Base-by-base conservation (phyloP, 2,888 invertebrate genomes). In the Epiblema foenella region DNA sequence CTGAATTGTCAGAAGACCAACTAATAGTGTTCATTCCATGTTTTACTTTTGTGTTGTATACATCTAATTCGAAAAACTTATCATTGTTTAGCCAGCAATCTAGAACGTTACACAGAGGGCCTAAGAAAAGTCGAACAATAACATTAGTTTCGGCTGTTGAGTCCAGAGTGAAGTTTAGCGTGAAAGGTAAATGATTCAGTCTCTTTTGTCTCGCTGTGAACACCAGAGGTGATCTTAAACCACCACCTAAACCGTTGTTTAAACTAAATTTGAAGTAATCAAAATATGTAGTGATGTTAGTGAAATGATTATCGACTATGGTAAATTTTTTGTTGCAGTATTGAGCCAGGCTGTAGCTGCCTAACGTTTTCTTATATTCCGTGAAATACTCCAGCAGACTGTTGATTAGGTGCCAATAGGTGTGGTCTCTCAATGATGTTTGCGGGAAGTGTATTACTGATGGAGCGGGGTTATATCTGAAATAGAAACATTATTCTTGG, bases 381-480 rank as follows among this genome's bases (percentile, higher is more conserved):
- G 77, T 82, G 33, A 88, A 89, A 74, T 92, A 93, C 54, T 84
- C 85, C 10, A 90, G 71, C 52, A 85, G 77, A 57, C 79, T 82
- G 74, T 88, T 78, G 8, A 93, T 83, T 74, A 93, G 77, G 20
- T 81, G 75, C 91, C 91, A 92, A 74, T 88, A 92, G 1, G 83
- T 77, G 0, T 91, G 89, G 75, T 92, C 92, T 72, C 91, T 83
- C 51, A 93, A 76, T 37, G 89, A 80, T 70, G 93, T 93, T 79
- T 92, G 87, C 4, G 91, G 87, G 59, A 89, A 88, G 74, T 93
- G 92, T 42, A 92, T 72, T 39, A 89, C 74, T 20, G 93, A 90
- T 33, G 93, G 93, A 5, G 91, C 87, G 17, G 92, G 88, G 65
- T 88, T 90, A 60, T 89, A 90, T 72, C 93, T 93, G 83, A 59